These are phyloP conservation scores for Siniperca obscura DNA, from an alignment of 2,797 vertebrate genomes.

Conservation along the genomic window DNA sequence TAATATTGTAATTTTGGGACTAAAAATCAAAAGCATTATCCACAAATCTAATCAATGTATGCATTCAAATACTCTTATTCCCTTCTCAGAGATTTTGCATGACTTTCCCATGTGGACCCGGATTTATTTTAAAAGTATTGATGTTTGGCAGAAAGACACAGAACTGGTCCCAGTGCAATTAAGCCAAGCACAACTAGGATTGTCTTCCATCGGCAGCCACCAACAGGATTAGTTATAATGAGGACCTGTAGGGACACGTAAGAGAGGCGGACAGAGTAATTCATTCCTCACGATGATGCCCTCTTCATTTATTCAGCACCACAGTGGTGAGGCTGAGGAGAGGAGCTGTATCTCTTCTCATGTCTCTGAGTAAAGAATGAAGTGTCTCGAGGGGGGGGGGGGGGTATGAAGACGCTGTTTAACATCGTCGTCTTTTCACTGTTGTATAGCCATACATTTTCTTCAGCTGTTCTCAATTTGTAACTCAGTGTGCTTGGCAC, in stretches of 20 bases:
- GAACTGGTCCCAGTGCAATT: constrained; percentile 40
- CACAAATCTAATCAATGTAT: constrained; percentile 9
- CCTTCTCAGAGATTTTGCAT: neutral
- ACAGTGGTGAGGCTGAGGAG: constrained; percentile 20
- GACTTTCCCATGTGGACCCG: neutral
- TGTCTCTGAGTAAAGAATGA: constrained; percentile 6
- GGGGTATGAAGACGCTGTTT: constrained; percentile 17
- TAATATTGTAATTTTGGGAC: neutral
- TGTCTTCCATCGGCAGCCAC: constrained; percentile 21
- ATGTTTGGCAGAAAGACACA: constrained; percentile 32
- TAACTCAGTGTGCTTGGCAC: neutral
- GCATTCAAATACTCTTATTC: neutral
- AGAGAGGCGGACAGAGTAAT: constrained; percentile 36
- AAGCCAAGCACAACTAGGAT: constrained; percentile 18
- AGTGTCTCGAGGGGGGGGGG: neutral
- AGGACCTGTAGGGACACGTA: constrained; percentile 54
- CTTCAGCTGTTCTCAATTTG: neutral
- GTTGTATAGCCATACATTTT: neutral
- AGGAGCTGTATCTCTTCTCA: constrained; percentile 4
- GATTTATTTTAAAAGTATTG: constrained; percentile 31
- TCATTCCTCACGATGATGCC: constrained; percentile 45
- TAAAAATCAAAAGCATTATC: constrained; percentile 3
- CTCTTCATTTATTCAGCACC: constrained; percentile 65
- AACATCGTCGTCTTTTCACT: neutral
- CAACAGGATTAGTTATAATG: constrained; percentile 64